Percentiles rank a stretch among this genome's conserved stretches.
Evolutionary conservation across 2,888 invertebrate species (phyloP).

Genomic region (Rotaria sp.): DNA sequence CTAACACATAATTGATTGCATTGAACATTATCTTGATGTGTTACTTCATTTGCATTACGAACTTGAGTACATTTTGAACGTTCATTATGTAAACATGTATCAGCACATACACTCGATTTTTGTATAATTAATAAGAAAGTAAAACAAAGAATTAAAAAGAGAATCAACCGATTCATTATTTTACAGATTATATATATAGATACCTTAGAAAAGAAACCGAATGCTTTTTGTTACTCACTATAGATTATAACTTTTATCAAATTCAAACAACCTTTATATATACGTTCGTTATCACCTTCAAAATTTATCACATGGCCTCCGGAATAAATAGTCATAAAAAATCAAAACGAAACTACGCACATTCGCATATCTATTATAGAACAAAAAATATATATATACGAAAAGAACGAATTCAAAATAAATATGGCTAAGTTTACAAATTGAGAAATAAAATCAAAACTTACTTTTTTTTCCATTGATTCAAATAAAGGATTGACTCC

Average conservation of each 20-base stretch:
- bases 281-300: no score
- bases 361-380: neutral
- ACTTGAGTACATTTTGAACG: neutral
- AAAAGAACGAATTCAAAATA: neutral
- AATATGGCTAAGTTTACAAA: no score
- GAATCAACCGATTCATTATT: neutral
- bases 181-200: neutral
- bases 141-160: neutral
- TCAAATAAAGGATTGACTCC: no score
- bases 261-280: no score
- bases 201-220: no score
- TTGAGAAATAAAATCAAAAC: no score
- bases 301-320: no score
- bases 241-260: no score
- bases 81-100: neutral
- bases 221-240: no score
- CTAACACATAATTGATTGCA: neutral
- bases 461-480: no score
- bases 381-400: no score
- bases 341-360: neutral
- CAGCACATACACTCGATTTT: neutral
- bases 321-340: neutral
- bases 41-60: neutral
- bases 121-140: neutral
- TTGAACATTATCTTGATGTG: neutral